Base-by-base conservation (phyloP, 2,888 invertebrate species). In the Bombyx huttoni region DNA sequence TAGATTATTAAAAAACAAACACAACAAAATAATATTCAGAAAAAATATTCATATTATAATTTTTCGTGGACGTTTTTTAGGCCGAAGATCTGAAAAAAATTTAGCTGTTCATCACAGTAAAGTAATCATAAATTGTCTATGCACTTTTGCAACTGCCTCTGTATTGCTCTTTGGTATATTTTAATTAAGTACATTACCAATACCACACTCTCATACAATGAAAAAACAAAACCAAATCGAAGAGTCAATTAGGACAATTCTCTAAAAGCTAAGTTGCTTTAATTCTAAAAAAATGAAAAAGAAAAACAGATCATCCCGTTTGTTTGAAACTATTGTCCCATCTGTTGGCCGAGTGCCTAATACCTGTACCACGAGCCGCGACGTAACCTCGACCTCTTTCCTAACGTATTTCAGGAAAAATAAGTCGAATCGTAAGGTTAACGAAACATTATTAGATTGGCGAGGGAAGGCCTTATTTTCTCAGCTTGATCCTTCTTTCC, bases 321-420 rank as follows among this genome's bases (percentile, higher is more conserved):
- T 49, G 61, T 62, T 63, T 65, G 65, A 65, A 70, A 72, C 68
- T 66, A 70, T 73, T 71, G 70, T 69, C 65, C 71, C 83, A 81
- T 82, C 78, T 82, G 81, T 79, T 85, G 85, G 85, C 83, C 56
- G 56, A 54, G 57, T 72, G 85, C 85, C 85, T 75, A 79, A 73
- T 74, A 73, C 73, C 73, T 72, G 70, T 52, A 54, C 58, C 59
- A 56, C 56, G 59, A 59, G 65, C 59, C 55, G 59, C 59, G 57
- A 54, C 55, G 58, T 64, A 68, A 68, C 72, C 73, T 61, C 68
- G 68, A 65, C 65, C 68, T 65, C 65, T 64, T 72, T 72, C 53
- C 53, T 51, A 57, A 58, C 58, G 56, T 59, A 63, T 65, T 63
- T 61, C 59, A 63, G 58, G 48, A 54, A 58, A 65, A 61, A 68